Percentiles rank a stretch among this genome's conserved stretches.
Evolutionary conservation across 2,888 invertebrate species (phyloP).

Genomic region (Diaphora mendica): DNA sequence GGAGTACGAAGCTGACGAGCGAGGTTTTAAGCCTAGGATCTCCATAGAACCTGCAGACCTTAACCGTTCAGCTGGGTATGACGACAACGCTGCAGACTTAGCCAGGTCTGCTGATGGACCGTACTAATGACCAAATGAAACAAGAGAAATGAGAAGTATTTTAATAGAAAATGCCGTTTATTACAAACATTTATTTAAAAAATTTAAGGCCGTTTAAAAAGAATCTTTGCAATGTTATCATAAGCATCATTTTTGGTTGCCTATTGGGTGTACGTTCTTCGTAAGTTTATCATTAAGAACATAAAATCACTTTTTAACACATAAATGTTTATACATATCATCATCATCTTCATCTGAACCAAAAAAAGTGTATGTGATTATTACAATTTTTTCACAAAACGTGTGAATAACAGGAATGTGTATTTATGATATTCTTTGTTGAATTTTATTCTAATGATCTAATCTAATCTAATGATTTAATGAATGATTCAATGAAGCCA

Average conservation of each 20-base stretch:
- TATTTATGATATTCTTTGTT: too few species aligned
- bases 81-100: constrained; percentile 70
- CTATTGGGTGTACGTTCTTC: background rate
- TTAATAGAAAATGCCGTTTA: background rate
- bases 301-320: too few species aligned
- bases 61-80: constrained; percentile 63
- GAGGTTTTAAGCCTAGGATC: constrained; percentile 89
- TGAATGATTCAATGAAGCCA: too few species aligned
- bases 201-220: background rate
- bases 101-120: constrained; percentile 68
- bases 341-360: too few species aligned
- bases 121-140: constrained; percentile 54
- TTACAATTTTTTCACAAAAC: too few species aligned
- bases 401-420: too few species aligned
- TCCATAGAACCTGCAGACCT: constrained; percentile 76
- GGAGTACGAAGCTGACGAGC: constrained; percentile 90
- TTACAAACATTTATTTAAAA: background rate
- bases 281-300: background rate
- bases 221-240: too few species aligned
- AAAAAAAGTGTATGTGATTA: too few species aligned
- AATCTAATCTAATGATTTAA: too few species aligned
- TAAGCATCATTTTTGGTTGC: too few species aligned
- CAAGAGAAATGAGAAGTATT: constrained; percentile 28
- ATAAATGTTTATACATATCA: too few species aligned
- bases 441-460: too few species aligned